These are phyloP conservation scores for Calliphora vomitoria DNA, from an alignment of 2,888 invertebrate genomes.

Conservation along the genomic window DNA sequence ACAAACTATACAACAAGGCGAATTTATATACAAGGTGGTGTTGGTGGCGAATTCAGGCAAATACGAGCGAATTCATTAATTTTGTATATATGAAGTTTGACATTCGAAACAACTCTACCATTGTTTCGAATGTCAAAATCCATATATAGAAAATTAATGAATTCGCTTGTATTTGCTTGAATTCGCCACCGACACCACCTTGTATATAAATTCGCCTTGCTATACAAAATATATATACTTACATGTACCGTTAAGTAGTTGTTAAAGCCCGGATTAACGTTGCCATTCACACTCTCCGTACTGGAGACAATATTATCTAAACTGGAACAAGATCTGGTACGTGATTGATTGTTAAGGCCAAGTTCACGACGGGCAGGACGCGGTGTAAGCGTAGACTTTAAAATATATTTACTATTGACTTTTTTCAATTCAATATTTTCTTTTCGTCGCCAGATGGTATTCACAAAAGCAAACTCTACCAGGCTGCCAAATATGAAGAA, in stretches of 20 bases:
- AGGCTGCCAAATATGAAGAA: constrained; percentile 82
- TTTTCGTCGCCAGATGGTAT: constrained; percentile 82
- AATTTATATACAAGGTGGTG: no score
- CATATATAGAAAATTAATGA: no score
- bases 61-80: no score
- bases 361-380: constrained; percentile 80
- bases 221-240: constrained; percentile 67
- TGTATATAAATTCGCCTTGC: no score
- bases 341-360: constrained; percentile 82
- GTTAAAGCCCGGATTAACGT: constrained; percentile 84
- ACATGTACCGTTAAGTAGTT: constrained; percentile 83
- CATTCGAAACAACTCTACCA: no score
- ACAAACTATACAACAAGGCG: no score
- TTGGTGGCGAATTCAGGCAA: no score
- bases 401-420: constrained; percentile 82
- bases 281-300: constrained; percentile 87
- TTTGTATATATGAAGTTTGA: no score
- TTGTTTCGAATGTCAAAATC: no score
- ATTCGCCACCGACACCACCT: no score
- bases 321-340: constrained; percentile 89
- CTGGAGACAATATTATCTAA: constrained; percentile 89
- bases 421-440: constrained; percentile 82
- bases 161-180: no score
- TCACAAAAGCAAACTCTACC: constrained; percentile 82
- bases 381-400: constrained; percentile 82